Base-by-base conservation (phyloP, 1,140 invertebrate genomes). In the Sycophila sp. region DNA sequence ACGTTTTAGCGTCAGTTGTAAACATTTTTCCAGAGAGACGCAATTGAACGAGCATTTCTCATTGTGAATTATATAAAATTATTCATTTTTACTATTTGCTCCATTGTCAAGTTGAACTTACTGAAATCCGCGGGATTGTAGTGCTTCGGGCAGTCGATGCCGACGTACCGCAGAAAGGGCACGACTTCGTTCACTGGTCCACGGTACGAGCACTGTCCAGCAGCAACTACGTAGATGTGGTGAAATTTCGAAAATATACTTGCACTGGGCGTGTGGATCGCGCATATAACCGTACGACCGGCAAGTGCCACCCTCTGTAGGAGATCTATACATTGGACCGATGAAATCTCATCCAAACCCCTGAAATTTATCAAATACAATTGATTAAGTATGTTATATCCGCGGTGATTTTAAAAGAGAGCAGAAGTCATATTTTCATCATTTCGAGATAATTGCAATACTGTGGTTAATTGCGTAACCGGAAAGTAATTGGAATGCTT, bases 181-280 rank as follows among this genome's bases (percentile, higher is more conserved):
- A 95, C 89, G 10, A 94, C 87, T 17, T 92, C 88, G 7, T 86
- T 75, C 0, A 90, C 87, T 2, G 87, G 83, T 3, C 92, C 93
- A 70, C 93, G 91, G 79, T 92, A 95, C 2, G 91, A 89, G 76
- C 93, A 94, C 70, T 92, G 89, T 0, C 94, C 93, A 32, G 87
- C 87, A 0, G 92, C 88, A 0, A 95, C 87, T 2, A 94, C 89
- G 73, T 94, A 95, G 1, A 94, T 89, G 47, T 93, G 90, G 82
- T 94, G 92, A 78, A 94, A 93, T 83, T 91, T 90, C 0, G 90
- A 83, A 78, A 95, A 94, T 38, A 94, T 85, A 51, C 89, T 90
- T 0, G 93, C 93, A 71, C 94, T 96, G 0, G 96, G 96, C 19
- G 96, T 96, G 80, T 98, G 96, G 24, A 98, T 91, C 0, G 95